Percentiles rank a stretch among this genome's conserved stretches.
Conservation (phyloP, 2,797 vertebrate species). For the Chelonia mydas region DNA sequence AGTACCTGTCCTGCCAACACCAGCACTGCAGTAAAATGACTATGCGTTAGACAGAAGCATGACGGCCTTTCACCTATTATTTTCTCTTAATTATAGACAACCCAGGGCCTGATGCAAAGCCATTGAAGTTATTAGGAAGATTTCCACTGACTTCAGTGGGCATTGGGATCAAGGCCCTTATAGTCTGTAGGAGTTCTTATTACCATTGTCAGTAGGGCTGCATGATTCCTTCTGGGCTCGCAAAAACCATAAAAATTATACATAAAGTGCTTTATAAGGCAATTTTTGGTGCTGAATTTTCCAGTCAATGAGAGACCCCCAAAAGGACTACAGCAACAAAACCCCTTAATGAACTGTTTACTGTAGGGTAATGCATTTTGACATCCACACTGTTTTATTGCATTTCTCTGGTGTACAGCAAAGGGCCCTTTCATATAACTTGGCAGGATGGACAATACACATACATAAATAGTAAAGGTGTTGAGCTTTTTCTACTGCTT, state of each 20-base stretch:
- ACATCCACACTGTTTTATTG: background rate
- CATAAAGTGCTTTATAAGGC: background rate
- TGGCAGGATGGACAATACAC: accelerated
- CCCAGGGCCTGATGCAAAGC: background rate
- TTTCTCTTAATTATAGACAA: background rate
- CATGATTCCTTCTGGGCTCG: background rate
- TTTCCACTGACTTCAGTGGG: background rate
- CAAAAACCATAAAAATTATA: background rate
- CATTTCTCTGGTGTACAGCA: accelerated
- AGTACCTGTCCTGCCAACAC: conserved; percentile 95
- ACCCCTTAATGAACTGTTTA: background rate
- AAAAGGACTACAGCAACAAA: background rate
- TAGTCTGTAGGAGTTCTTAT: background rate
- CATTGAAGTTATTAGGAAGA: background rate
- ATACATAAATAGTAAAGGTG: background rate
- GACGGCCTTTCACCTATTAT: background rate
- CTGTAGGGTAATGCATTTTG: accelerated
- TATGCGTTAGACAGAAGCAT: background rate
- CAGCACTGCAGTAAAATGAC: conserved; percentile 85
- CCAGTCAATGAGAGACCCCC: background rate
- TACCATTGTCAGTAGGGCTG: background rate
- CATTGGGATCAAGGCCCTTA: accelerated
- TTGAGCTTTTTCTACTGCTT: background rate
- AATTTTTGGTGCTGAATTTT: background rate
- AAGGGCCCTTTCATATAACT: background rate